Base-by-base conservation (phyloP, 1,140 invertebrate genomes). In the Nomia melanderi region DNA sequence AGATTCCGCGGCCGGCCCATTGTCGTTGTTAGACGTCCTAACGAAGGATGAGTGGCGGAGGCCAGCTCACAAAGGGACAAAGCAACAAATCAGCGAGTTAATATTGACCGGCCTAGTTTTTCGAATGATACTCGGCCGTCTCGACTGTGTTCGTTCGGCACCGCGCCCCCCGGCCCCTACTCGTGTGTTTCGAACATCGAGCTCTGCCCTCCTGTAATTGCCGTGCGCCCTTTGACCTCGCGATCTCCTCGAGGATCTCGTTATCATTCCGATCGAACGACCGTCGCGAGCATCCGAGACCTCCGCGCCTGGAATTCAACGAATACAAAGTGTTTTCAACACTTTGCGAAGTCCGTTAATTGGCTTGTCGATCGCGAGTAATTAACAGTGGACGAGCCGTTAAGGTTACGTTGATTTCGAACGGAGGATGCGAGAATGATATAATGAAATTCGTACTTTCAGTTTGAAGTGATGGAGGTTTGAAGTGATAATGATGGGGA, bases 71-170 rank as follows among this genome's bases (percentile, higher is more conserved):
- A 41, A 73, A 65, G 60, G 25, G 17, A 73, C 71, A 65, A 64
- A 73, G 71, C 36, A 53, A 54, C 60, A 64, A 73, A 73, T 73
- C 71, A 64, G 71, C 71, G 50, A 65, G 60, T 65, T 73, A 73
- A 73, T 73, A 73, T 73, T 54, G 71, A 65, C 44, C 29, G 71
- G 60, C 71, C 71, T 65, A 73, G 31, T 73, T 73, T 73, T 73
- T 73, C 36, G 64, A 64, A 54, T 64, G 36, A 44, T 64, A 25
- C 33, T 12, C 50, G 25, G 44, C 47, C n/a, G 33, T 33, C 31
- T 11, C 14, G 17, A 2, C 23, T 23, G 63, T 25, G 63, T 25
- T 54, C 39, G 47, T 44, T 44, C 41, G 41, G 41, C 41, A 44
- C 41, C 41, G 41, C 41, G n/a, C n/a, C n/a, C n/a, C n/a, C n/a